Base-by-base conservation (phyloP, 2,113 vertebrate genomes). In the Platysternon megacephalum region DNA sequence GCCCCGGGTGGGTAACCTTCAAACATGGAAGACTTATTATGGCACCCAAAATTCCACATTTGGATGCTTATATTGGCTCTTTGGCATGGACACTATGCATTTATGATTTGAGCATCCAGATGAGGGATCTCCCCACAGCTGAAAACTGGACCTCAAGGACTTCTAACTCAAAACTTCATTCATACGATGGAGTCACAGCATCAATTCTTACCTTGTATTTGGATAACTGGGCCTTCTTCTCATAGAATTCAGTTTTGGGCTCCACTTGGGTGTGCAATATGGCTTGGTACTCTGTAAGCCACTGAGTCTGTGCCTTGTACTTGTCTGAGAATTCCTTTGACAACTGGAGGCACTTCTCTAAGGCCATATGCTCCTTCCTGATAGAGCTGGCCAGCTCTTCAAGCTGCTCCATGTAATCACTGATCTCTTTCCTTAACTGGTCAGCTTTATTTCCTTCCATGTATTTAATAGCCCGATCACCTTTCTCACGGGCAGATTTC, bases 291-390 rank as follows among this genome's bases (percentile, higher is more conserved):
- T 99, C 99, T 4, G 91, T 93, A 58, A 99, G 93, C 99, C 99
- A 99, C 86, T 99, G 99, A 82, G 98, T 98, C 85, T 99, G 99
- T 22, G 97, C 97, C 94, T 99, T 99, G 68, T 98, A 99, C 78
- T 99, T 99, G 94, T 99, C 99, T 35, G 98, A 98, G 96, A 99
- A 99, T 97, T 99, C 99, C 93, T 99, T 99, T 17, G 98, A 98
- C 21, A 99, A 97, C 85, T 99, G 98, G 55, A 99, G 97, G 16
- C 98, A 98, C 80, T 99, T 99, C 85, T 99, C 99, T 32, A 99
- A 97, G 13, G 98, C 98, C 96, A 98, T 97, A 74, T 98, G 98
- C 88, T 99, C 99, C n/a, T 98, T 99, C 79, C 99, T 98, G 92
- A 99, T 98, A 16, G 98, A 98, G 39, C 98, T 97, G 14, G 98